These are phyloP conservation scores for Mastigias papua DNA, from an alignment of 30 jellyfish, hydroid and myxozoan genomes.

Conservation along the genomic window DNA sequence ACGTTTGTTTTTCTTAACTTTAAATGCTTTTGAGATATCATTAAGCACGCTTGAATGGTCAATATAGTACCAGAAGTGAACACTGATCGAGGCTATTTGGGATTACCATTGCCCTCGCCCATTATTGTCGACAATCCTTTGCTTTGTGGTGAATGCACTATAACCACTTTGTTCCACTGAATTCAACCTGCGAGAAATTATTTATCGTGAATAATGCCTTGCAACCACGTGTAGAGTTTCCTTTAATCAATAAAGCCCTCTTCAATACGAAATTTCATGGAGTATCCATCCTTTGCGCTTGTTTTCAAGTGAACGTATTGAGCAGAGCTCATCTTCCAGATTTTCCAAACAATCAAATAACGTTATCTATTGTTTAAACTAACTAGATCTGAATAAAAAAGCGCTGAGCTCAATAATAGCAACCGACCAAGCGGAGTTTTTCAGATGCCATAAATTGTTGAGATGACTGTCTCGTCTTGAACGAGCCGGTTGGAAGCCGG, in stretches of 20 bases:
- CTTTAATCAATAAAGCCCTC: background rate
- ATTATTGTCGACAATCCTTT: too few species aligned
- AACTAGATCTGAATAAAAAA: too few species aligned
- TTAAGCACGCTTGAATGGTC: background rate
- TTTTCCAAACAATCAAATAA: background rate
- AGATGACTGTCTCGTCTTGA: background rate
- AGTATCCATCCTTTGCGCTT: background rate
- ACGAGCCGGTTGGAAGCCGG: too few species aligned
- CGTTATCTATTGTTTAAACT: too few species aligned
- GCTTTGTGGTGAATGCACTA: background rate
- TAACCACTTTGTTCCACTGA: background rate
- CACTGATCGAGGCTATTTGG: background rate
- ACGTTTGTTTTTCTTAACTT: background rate
- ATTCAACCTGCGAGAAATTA: background rate
- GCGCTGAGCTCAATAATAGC: background rate
- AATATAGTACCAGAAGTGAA: background rate
- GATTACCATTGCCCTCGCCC: background rate
- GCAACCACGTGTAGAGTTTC: background rate
- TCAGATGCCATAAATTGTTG: background rate
- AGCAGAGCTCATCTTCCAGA: background rate
- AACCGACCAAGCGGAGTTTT: background rate
- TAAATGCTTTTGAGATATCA: background rate
- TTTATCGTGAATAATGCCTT: background rate
- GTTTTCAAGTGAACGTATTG: background rate
- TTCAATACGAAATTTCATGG: background rate